Percentiles rank a stretch among this genome's conserved stretches.
Evolutionary conservation across 2,113 vertebrate species (phyloP).

Genomic region (Dunckerocampus dactyliophorus): DNA sequence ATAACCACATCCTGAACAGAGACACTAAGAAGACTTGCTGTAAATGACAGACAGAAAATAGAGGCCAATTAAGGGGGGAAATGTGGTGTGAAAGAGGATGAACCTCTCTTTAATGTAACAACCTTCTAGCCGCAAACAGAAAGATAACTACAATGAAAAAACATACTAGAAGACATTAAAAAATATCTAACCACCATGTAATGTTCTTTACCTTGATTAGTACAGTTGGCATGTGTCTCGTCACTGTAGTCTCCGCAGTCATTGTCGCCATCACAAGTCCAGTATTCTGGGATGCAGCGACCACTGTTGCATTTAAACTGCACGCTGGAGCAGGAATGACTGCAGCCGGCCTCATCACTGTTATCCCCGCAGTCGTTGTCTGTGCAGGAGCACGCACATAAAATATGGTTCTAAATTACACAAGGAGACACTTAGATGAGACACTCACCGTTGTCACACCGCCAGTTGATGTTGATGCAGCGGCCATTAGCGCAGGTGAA

Average conservation of each 20-base stretch:
- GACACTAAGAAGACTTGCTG: conserved; percentile 24
- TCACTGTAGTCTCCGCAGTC: conserved; percentile 96
- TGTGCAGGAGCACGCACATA: conserved; percentile 48
- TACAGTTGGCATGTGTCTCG: conserved; percentile 94
- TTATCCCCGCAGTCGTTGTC: conserved; percentile 97
- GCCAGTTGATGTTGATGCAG: conserved; percentile 98
- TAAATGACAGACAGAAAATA: conserved; percentile 27
- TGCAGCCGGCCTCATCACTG: conserved; percentile 93
- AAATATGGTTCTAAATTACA: conserved; percentile 1
- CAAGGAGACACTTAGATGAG: neutral
- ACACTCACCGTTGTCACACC: conserved; percentile 91
- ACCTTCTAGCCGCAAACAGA: conserved; percentile 3
- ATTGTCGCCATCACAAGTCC: conserved; percentile 95
- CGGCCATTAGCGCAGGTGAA: conserved; percentile 97
- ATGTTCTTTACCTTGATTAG: conserved; percentile 85
- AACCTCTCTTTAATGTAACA: conserved; percentile 8
- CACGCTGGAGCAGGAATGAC: conserved; percentile 93
- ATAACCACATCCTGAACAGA: conserved; percentile 40
- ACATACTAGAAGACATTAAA: neutral
- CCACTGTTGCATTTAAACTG: conserved; percentile 98
- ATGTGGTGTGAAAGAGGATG: neutral
- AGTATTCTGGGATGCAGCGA: conserved; percentile 94
- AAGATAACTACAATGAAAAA: conserved; percentile 1
- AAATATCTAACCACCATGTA: neutral
- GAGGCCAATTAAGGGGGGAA: conserved; percentile 31